phyloP scores from a whole-genome alignment of 2,888 invertebrate species.

The Sussaba pulchella region DNA sequence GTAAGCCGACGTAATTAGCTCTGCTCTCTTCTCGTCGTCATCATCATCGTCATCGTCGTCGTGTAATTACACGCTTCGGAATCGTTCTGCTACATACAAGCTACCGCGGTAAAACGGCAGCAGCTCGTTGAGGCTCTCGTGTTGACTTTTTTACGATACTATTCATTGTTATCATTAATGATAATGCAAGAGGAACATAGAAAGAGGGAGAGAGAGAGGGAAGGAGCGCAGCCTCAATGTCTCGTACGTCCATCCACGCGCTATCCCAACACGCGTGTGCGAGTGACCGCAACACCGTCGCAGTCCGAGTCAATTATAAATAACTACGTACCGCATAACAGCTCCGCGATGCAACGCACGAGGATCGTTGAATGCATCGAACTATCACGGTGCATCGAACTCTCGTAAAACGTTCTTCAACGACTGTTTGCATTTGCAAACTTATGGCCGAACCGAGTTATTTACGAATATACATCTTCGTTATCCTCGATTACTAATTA shows the following conservation, averaged over 20 bases:
- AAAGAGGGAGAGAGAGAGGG: no score
- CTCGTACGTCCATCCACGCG: conserved; percentile 16
- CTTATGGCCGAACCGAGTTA: conserved; percentile 48
- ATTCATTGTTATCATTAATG: conserved; percentile 59
- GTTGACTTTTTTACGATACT: conserved; percentile 41
- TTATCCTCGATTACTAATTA: background rate
- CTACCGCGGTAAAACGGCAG: background rate
- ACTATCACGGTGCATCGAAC: conserved; percentile 52
- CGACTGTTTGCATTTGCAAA: conserved; percentile 45
- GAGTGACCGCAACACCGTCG: conserved; percentile 45
- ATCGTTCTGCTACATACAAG: conserved; percentile 29
- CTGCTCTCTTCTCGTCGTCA: conserved; percentile 51
- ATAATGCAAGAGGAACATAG: conserved; percentile 47
- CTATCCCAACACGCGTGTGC: background rate
- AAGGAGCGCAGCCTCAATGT: background rate
- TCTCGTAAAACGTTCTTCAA: conserved; percentile 15
- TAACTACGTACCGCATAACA: conserved; percentile 51
- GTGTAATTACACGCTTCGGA: conserved; percentile 57
- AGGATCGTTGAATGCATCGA: conserved; percentile 34
- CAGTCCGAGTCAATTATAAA: conserved; percentile 48
- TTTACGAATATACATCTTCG: background rate
- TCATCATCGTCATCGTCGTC: conserved; percentile 50
- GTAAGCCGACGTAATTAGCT: conserved; percentile 56
- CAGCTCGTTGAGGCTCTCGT: conserved; percentile 48
- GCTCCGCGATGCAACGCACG: conserved; percentile 17